Percentiles rank a stretch among this genome's conserved stretches.
Conservation (phyloP, 2,888 invertebrate species). For the Hemistola chrysoprasaria region DNA sequence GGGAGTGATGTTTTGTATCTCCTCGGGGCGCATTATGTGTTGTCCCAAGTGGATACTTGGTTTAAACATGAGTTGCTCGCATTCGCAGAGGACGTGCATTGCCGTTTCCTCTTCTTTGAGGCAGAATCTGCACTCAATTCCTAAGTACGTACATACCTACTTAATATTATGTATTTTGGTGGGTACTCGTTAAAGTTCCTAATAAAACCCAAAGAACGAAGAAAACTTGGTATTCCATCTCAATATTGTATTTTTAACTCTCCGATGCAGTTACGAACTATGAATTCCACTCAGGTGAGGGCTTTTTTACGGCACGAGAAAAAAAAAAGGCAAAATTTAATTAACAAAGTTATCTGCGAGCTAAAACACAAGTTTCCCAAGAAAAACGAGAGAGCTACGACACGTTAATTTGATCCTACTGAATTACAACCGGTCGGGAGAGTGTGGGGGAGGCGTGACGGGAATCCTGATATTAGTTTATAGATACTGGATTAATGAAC, state of each 20-base stretch:
- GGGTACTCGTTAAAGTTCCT: conserved; percentile 8
- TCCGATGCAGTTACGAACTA: conserved; percentile 49
- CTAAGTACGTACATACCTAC: too few species aligned
- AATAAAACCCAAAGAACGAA: conserved; percentile 18
- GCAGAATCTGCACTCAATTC: too few species aligned
- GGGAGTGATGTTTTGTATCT: too few species aligned
- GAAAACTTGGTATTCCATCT: conserved; percentile 12
- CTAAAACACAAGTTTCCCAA: conserved; percentile 77
- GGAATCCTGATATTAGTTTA: conserved; percentile 44
- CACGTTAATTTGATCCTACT: conserved; percentile 76
- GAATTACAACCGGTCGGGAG: conserved; percentile 68
- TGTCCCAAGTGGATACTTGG: too few species aligned
- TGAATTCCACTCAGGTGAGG: conserved; percentile 51
- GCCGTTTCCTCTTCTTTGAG: too few species aligned
- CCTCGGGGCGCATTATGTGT: too few species aligned
- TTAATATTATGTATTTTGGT: too few species aligned
- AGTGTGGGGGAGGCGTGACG: conserved; percentile 60
- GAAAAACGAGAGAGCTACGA: conserved; percentile 73
- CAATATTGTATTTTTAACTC: conserved; percentile 31
- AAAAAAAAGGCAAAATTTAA: conserved; percentile 75
- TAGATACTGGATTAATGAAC: background rate
- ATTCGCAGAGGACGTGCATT: too few species aligned
- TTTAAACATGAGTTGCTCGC: too few species aligned
- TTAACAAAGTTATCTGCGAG: conserved; percentile 75
- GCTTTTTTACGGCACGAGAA: conserved; percentile 33